Conservation (phyloP, 2,888 invertebrate species). For the Physocephala rufipes region DNA sequence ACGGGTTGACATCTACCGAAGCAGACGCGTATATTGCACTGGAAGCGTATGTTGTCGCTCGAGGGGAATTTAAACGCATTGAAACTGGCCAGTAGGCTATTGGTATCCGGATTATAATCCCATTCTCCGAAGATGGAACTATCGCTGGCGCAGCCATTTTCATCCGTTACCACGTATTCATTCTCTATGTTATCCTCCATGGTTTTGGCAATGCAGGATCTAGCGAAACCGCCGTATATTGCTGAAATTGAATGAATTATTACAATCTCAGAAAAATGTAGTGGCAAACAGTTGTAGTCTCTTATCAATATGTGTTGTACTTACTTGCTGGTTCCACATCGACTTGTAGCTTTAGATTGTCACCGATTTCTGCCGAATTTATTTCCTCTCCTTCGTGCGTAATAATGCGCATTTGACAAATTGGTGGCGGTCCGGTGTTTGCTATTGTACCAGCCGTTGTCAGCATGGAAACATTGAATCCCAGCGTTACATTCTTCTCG, state of each 20-base stretch:
- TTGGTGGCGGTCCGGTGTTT: conserved; percentile 93
- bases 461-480: conserved; percentile 94
- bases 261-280: too few relatives aligned
- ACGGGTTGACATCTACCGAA: conserved; percentile 96
- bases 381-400: conserved; percentile 88
- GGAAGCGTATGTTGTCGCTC: conserved; percentile 93
- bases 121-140: conserved; percentile 93
- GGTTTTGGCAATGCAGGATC: conserved; percentile 92
- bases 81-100: conserved; percentile 86
- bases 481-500: conserved; percentile 89
- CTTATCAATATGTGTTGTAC: too few relatives aligned
- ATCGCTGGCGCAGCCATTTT: conserved; percentile 93
- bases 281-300: too few relatives aligned
- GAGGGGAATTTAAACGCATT: conserved; percentile 96
- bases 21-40: conserved; percentile 94
- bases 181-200: conserved; percentile 88
- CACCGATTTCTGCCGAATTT: conserved; percentile 90
- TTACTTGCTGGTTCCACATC: conserved; percentile 81
- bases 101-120: conserved; percentile 87
- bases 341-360: conserved; percentile 85
- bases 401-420: conserved; percentile 91
- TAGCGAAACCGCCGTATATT: conserved; percentile 93
- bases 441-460: conserved; percentile 95
- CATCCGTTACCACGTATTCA: conserved; percentile 92
- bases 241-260: conserved; percentile 67